phyloP scores from a whole-genome alignment of 2,113 vertebrate genomes.

The Tyrannus savana region DNA sequence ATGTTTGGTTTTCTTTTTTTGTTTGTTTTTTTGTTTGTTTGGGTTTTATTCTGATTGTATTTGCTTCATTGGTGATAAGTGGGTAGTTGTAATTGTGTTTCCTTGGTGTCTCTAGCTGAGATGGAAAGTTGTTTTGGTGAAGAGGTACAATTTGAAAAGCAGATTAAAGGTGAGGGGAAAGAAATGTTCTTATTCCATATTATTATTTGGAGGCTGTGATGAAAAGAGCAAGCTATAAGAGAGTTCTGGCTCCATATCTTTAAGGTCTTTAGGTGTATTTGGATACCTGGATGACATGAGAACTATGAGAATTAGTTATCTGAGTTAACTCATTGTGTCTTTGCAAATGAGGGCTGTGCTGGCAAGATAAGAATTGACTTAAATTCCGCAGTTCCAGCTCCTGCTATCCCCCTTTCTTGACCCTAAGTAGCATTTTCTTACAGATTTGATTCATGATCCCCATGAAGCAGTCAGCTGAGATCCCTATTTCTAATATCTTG shows the following conservation, averaged over 20 bases:
- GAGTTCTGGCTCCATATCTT: neutral
- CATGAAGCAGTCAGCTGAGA: neutral
- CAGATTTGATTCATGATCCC: accelerated
- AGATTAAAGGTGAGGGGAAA: neutral
- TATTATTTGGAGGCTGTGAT: neutral
- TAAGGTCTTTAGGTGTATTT: neutral
- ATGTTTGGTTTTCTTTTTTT: neutral
- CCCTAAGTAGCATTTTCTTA: neutral
- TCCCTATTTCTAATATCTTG: neutral
- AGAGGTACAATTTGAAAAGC: neutral
- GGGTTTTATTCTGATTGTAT: neutral
- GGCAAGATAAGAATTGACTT: neutral
- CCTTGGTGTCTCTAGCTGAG: neutral
- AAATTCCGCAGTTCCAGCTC: neutral
- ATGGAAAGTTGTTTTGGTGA: neutral
- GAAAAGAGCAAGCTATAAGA: neutral
- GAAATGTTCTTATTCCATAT: neutral
- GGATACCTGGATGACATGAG: neutral
- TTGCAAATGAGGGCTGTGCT: neutral
- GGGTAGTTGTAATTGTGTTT: neutral
- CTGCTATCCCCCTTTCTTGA: neutral
- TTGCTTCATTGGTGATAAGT: neutral
- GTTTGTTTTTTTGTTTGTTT: no score
- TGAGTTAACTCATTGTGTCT: neutral
- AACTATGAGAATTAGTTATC: neutral